Evolutionary conservation across 2,113 vertebrate species (phyloP).

Genomic region (Malurus alboscapulatus): DNA sequence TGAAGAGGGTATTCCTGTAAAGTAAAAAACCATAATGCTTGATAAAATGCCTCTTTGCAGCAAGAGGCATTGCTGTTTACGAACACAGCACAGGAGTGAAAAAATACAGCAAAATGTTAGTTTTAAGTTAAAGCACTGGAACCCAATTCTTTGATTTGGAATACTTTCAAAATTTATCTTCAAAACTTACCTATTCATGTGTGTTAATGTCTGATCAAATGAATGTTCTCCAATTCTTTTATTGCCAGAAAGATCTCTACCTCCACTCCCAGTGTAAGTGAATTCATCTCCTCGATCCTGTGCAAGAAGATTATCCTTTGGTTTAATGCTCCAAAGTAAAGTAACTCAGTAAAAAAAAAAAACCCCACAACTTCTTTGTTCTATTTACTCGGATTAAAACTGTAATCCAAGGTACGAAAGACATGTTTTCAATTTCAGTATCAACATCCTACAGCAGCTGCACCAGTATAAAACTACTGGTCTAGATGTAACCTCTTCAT

Average conservation of each 20-base stretch:
- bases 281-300: slow-evolving; percentile 98
- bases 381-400: slow-evolving; percentile 3
- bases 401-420: neutral
- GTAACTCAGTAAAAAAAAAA: neutral
- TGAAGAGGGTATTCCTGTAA: neutral
- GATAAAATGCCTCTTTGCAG: neutral
- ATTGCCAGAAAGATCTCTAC: slow-evolving; percentile 97
- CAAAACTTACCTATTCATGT: slow-evolving; percentile 93
- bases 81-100: neutral
- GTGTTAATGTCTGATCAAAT: slow-evolving; percentile 96
- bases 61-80: neutral
- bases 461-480: neutral
- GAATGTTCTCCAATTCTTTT: slow-evolving; percentile 97
- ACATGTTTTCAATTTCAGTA: neutral
- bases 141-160: neutral
- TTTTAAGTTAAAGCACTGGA: neutral
- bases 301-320: slow-evolving; percentile 48
- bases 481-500: neutral
- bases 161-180: neutral
- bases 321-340: slow-evolving; percentile 34
- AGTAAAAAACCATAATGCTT: neutral
- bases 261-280: slow-evolving; percentile 97
- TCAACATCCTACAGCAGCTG: neutral
- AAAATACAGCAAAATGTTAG: neutral
- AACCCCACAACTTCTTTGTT: neutral